Conservation (phyloP, 2,797 vertebrate genomes). For the Crotalus adamanteus region DNA sequence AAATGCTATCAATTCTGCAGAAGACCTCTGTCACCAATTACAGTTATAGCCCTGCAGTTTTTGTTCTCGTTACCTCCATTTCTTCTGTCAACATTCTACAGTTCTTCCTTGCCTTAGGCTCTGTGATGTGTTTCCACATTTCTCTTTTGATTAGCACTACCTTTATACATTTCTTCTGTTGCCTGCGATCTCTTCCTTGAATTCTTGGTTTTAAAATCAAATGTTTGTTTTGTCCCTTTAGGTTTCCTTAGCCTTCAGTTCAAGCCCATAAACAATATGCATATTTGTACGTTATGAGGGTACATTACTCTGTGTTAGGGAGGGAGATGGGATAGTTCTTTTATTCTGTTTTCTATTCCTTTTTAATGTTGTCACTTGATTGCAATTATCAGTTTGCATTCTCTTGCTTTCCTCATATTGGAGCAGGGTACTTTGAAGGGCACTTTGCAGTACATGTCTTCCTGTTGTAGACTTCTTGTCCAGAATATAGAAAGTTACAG, state of each 20-base stretch:
- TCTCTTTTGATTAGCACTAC: not conserved
- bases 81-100: not conserved
- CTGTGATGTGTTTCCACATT: not conserved
- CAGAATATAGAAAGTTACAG: not conserved
- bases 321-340: not conserved
- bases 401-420: not conserved
- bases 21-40: not conserved
- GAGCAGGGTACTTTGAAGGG: not conserved
- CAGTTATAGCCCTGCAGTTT: not conserved
- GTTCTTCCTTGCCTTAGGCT: not conserved
- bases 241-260: not conserved
- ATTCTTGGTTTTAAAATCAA: not conserved
- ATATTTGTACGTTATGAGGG: not conserved
- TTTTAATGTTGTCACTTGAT: not conserved
- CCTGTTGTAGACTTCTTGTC: not conserved
- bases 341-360: not conserved
- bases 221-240: not conserved
- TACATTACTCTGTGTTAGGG: not conserved
- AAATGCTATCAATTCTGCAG: not conserved
- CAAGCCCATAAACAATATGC: not conserved
- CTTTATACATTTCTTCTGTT: not conserved
- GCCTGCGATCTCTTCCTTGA: not conserved
- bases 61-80: not conserved
- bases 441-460: not conserved
- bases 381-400: not conserved